These are phyloP conservation scores for Papilio elwesi DNA, from an alignment of 2,888 invertebrate species.

Conservation along the genomic window DNA sequence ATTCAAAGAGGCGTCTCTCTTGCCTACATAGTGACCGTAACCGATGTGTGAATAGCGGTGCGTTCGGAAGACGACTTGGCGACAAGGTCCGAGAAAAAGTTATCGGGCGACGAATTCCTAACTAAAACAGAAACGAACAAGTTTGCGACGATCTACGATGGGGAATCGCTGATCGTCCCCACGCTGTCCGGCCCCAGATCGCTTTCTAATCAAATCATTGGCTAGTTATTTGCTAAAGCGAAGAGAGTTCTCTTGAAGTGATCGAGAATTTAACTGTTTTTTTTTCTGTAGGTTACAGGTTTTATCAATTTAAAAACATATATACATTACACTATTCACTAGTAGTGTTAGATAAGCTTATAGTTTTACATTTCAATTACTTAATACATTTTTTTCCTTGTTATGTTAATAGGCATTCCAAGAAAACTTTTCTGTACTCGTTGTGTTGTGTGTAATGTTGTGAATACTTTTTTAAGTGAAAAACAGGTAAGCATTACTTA, in stretches of 20 bases:
- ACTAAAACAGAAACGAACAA: conserved; percentile 43
- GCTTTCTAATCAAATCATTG: conserved; percentile 51
- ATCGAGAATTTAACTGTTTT: not conserved
- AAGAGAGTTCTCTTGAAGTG: conserved; percentile 43
- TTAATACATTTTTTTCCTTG: no score
- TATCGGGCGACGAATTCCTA: conserved; percentile 26
- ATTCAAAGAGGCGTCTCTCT: conserved; percentile 47
- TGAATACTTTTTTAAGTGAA: no score
- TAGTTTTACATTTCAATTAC: no score
- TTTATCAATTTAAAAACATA: not conserved
- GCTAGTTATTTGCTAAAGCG: conserved; percentile 41
- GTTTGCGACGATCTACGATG: conserved; percentile 42
- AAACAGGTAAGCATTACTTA: no score
- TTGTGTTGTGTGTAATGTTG: no score
- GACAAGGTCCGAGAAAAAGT: conserved; percentile 31
- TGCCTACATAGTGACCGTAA: conserved; percentile 51
- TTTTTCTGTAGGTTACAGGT: not conserved
- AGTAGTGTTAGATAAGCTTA: not conserved
- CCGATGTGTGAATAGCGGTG: conserved; percentile 58
- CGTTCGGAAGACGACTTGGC: conserved; percentile 50
- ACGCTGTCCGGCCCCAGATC: conserved; percentile 37
- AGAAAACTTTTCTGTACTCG: no score
- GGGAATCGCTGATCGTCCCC: conserved; percentile 38
- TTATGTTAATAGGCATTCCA: no score
- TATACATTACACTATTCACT: not conserved